Percentiles rank a stretch among this genome's conserved stretches.
Evolutionary conservation across 2,113 vertebrate genomes (phyloP).

Genomic region (Xiphophorus couchianus): DNA sequence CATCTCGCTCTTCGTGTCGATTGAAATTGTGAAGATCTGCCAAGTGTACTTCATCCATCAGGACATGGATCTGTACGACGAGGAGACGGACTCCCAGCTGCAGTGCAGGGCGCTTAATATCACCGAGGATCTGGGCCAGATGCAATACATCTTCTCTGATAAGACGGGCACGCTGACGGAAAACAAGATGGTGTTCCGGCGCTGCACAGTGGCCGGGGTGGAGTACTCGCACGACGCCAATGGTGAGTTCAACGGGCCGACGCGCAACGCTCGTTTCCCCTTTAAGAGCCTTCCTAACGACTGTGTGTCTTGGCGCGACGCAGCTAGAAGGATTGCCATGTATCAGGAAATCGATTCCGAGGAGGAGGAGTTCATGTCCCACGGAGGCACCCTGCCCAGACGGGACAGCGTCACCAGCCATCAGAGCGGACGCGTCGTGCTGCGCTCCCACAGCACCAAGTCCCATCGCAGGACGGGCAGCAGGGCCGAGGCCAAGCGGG

Average conservation of each 20-base stretch:
- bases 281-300: slow-evolving; percentile 1
- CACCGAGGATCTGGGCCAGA: slow-evolving; percentile 96
- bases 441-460: slow-evolving; percentile 90
- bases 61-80: slow-evolving; percentile 93
- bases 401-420: slow-evolving; percentile 87
- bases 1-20: slow-evolving; percentile 96
- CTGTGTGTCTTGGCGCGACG: slow-evolving; percentile 2
- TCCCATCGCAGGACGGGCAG: slow-evolving; percentile 90
- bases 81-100: slow-evolving; percentile 92
- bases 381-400: slow-evolving; percentile 82
- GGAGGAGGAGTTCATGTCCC: slow-evolving; percentile 87
- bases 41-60: slow-evolving; percentile 98
- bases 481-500: slow-evolving; percentile 90
- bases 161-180: slow-evolving; percentile 98
- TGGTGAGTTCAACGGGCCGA: slow-evolving; percentile 77
- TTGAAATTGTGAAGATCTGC: slow-evolving; percentile 98
- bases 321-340: slow-evolving; percentile 91
- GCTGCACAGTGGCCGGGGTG: slow-evolving; percentile 93
- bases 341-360: slow-evolving; percentile 95
- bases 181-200: slow-evolving; percentile 98
- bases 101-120: slow-evolving; percentile 97
- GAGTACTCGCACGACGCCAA: slow-evolving; percentile 99
- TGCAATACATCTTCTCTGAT: slow-evolving; percentile 98
- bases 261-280: background rate
- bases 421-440: slow-evolving; percentile 84